These are phyloP conservation scores for Phania funesta DNA, from an alignment of 2,888 invertebrate species.

Conservation along the genomic window DNA sequence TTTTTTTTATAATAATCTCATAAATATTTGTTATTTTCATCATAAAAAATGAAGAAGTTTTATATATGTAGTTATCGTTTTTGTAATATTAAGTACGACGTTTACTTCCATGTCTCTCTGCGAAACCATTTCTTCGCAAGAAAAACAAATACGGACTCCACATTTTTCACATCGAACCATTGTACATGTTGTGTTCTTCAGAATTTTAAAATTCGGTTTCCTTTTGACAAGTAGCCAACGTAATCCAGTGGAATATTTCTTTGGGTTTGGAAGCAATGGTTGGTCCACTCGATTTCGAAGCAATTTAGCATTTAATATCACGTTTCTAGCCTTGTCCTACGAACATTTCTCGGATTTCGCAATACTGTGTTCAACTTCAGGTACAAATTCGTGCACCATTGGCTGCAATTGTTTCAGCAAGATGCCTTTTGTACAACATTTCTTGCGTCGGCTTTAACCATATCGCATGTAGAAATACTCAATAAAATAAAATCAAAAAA, in stretches of 20 bases:
- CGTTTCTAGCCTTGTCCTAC: too few species aligned
- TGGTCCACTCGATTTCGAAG: too few species aligned
- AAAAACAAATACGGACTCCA: conserved; percentile 24
- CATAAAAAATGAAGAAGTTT: too few species aligned
- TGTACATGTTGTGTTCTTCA: conserved; percentile 39
- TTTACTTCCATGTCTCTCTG: too few species aligned
- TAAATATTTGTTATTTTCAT: too few species aligned
- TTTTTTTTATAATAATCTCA: too few species aligned
- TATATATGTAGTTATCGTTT: too few species aligned
- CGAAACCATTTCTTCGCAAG: conserved; percentile 27
- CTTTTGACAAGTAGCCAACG: conserved; percentile 41
- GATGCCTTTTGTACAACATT: neutral
- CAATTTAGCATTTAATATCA: too few species aligned
- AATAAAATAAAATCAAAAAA: too few species aligned
- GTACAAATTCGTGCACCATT: neutral
- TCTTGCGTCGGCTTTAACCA: neutral
- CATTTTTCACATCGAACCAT: conserved; percentile 13
- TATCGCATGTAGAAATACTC: too few species aligned
- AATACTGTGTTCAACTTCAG: neutral
- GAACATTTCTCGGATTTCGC: neutral
- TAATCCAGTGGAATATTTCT: conserved; percentile 4
- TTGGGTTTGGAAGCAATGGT: too few species aligned
- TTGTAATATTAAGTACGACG: too few species aligned
- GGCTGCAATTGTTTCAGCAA: neutral
- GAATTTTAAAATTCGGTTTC: conserved; percentile 45